Conservation (phyloP, 2,888 invertebrate genomes). For the Allolobophora icterica region DNA sequence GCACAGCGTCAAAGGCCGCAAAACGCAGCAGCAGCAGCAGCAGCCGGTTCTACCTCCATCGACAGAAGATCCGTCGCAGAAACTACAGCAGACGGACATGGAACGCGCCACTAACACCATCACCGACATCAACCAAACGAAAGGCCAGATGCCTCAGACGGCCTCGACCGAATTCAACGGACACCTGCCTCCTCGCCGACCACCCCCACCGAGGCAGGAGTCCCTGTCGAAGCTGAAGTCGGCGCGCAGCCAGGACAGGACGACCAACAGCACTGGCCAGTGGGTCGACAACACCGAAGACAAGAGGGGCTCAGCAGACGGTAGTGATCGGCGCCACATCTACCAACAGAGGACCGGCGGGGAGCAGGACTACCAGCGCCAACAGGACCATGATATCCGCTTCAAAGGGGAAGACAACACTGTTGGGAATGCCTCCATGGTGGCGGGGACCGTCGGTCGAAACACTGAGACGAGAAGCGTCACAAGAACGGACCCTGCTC, state of each 20-base stretch:
- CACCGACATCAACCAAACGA: not conserved
- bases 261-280: not conserved
- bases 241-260: not conserved
- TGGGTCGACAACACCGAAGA: not conserved
- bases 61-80: not conserved
- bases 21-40: not conserved
- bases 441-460: not conserved
- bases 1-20: constrained; percentile 56
- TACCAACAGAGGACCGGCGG: not conserved
- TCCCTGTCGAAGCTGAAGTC: not conserved
- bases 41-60: not conserved
- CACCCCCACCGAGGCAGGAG: constrained; percentile 22
- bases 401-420: not conserved
- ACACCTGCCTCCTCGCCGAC: not conserved
- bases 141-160: not conserved
- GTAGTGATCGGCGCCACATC: not conserved
- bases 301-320: not conserved
- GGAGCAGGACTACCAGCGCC: not conserved
- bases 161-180: not conserved
- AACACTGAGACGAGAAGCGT: not conserved
- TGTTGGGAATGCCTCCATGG: not conserved
- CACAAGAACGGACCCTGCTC: not conserved
- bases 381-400: not conserved
- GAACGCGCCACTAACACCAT: not conserved
- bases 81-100: not conserved